Base-by-base conservation (phyloP, 53 echinoderm and acorn worm genomes). In the Temnopleurus reevesii region DNA sequence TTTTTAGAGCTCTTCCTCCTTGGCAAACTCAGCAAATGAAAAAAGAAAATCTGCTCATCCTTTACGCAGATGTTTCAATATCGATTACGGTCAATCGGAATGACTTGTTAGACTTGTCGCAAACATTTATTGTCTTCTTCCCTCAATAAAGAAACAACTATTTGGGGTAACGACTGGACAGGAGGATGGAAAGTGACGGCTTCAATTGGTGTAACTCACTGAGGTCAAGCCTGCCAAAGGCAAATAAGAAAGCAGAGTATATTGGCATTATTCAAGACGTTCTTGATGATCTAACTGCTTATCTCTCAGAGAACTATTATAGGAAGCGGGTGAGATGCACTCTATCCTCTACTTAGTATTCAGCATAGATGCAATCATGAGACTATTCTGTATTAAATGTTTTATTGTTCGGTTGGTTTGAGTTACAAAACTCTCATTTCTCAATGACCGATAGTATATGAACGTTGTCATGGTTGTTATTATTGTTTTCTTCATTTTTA, bases 81-180 rank as follows among this genome's bases (percentile, higher is more conserved):
- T 79, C 79, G 79, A 79, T 79, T 47, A 79, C 18, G 49, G 79
- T 46, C 79, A 79, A 79, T 79, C 79, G 79, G 49, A 49, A 49
- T 29, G 49, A 79, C 49, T 79, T 49, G 49, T 79, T 79, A 79
- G 79, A 79, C 79, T 79, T 30, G 79, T 49, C 79, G 41, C 26
- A 46, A 79, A 49, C 79, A 15, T 26, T 79, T 79, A 47, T 23
- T 49, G 47, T 79, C 79, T 71, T 71, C 79, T 26, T 79, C 79
- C 79, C 41, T 79, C 71, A 71, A 71, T 71, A 71, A 71, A 71
- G 41, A 23, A 49, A 28, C 46, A 46, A 47, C 46, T 46, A 79
- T 79, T 46, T 79, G 79, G 79, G 79, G 79, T 79, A 79, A 79
- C 79, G 79, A 49, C 79, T 79, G 79, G 79, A 47, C 28, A 49